Percentiles rank a stretch among this genome's conserved stretches.
These are phyloP conservation scores for Leptura quadrifasciata DNA, from an alignment of 2,888 invertebrate genomes.

Conservation along the genomic window DNA sequence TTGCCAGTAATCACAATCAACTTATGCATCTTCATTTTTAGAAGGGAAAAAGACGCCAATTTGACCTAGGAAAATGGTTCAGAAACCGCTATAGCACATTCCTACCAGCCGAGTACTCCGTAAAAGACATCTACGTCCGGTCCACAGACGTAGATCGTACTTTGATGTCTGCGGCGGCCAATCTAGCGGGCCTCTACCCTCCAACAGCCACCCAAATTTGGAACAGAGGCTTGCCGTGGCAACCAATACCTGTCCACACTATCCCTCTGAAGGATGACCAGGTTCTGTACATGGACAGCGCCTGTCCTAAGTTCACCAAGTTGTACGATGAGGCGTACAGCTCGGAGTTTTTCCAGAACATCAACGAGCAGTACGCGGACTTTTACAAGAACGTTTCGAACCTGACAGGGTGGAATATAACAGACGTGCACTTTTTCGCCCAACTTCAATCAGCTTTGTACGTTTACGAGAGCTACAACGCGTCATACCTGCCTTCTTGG, in stretches of 20 bases:
- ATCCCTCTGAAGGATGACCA: slow-evolving; percentile 78
- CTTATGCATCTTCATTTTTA: neutral
- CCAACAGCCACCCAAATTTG: slow-evolving; percentile 78
- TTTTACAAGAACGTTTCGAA: slow-evolving; percentile 32
- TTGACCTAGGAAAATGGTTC: slow-evolving; percentile 84
- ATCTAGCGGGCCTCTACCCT: slow-evolving; percentile 87
- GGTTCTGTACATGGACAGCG: slow-evolving; percentile 78
- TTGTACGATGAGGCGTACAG: slow-evolving; percentile 67
- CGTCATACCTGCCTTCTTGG: slow-evolving; percentile 17
- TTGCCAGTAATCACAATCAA: too few relatives aligned
- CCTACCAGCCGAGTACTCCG: slow-evolving; percentile 76
- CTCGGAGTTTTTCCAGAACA: slow-evolving; percentile 10
- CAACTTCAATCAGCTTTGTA: slow-evolving; percentile 25
- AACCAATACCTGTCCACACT: slow-evolving; percentile 87
- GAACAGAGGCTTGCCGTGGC: slow-evolving; percentile 81
- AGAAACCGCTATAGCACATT: slow-evolving; percentile 83
- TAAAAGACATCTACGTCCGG: slow-evolving; percentile 77
- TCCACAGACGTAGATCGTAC: slow-evolving; percentile 94
- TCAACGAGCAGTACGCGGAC: slow-evolving; percentile 24
- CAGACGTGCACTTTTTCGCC: slow-evolving; percentile 31
- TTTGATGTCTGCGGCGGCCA: slow-evolving; percentile 89
- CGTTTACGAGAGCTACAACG: slow-evolving; percentile 22
- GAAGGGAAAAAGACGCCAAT: slow-evolving; percentile 82
- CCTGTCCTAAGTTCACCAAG: slow-evolving; percentile 81
- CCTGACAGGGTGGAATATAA: slow-evolving; percentile 29